Base-by-base conservation (phyloP, 2,113 vertebrate species). In the Bolborhynchus lineola region DNA sequence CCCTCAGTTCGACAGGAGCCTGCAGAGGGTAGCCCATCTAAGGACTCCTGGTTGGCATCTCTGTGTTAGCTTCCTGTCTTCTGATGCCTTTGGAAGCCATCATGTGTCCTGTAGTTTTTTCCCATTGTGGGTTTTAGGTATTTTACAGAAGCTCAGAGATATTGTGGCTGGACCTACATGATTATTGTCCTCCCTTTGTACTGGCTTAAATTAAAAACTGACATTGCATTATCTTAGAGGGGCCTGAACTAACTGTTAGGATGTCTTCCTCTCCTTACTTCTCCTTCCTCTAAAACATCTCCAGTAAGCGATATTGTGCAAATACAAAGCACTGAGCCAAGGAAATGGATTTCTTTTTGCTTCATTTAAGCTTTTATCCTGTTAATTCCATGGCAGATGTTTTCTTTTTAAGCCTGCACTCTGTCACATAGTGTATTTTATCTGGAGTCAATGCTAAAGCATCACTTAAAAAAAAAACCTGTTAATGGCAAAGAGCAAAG, bases 91-190 rank as follows among this genome's bases (percentile, higher is more conserved):
- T 93, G 87, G 57, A 96, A 68, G 31, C 52, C 46, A 29, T 90
- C 77, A 52, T 70, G 44, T 75, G 5, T 60, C 62, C 47, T 95
- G 33, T 17, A 74, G 42, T 92, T 94, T 85, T 82, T 76, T 62
- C 62, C 55, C 24, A 6, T 83, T n/a, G 68, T 86, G 70, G 65
- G 33, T 83, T 97, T 97, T 87, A 92, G 46, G 44, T 88, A 83
- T 97, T 95, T 96, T 96, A 95, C 78, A 62, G 84, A 91, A 97
- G 94, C 70, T 47, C 55, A 91, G 82, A 95, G 69, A 53, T 82
- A 79, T 63, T 83, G 63, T 3, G 55, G 3, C 94, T 85, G 85
- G 71, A 47, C 46, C 20, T 55, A 39, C 20, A 10, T 87, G 70
- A 39, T 77, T 95, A 41, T 92, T 89, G n/a, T 26, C 13, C 8